A percentile compares a stretch with the other conserved stretches of the same genome.
phyloP scores from a whole-genome alignment of 1,140 invertebrate genomes.

The Phymorhynchus buccinoides region DNA sequence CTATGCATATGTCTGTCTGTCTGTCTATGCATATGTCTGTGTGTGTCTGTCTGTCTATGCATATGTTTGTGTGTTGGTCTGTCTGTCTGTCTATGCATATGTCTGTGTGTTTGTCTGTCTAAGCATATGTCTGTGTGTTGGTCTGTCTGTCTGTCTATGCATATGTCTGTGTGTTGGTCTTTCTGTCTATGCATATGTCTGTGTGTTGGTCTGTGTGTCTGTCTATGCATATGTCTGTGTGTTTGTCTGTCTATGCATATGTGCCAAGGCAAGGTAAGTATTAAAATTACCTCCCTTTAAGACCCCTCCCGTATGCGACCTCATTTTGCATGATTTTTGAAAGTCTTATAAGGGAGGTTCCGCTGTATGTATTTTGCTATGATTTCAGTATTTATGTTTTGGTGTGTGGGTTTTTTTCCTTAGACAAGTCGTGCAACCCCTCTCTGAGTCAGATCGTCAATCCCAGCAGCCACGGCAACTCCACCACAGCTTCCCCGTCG shows the following conservation, averaged over 20 bases:
- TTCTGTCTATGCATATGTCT: no score
- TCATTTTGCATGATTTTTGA: no score
- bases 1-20: neutral
- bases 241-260: no score
- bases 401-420: conserved; percentile 33
- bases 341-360: no score
- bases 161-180: neutral
- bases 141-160: neutral
- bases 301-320: no score
- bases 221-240: no score
- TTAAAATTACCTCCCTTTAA: no score
- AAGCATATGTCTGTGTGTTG: neutral
- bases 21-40: neutral
- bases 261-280: no score
- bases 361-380: no score
- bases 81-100: neutral
- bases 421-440: conserved; percentile 87
- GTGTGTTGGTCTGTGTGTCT: no score
- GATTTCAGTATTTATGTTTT: neutral
- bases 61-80: neutral
- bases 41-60: neutral
- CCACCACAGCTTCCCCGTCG: conserved; percentile 35
- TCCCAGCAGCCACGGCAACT: conserved; percentile 37
- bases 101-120: neutral
- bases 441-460: conserved; percentile 70